These are phyloP conservation scores for Rhea pennata DNA, from an alignment of 2,113 vertebrate genomes.

Conservation along the genomic window DNA sequence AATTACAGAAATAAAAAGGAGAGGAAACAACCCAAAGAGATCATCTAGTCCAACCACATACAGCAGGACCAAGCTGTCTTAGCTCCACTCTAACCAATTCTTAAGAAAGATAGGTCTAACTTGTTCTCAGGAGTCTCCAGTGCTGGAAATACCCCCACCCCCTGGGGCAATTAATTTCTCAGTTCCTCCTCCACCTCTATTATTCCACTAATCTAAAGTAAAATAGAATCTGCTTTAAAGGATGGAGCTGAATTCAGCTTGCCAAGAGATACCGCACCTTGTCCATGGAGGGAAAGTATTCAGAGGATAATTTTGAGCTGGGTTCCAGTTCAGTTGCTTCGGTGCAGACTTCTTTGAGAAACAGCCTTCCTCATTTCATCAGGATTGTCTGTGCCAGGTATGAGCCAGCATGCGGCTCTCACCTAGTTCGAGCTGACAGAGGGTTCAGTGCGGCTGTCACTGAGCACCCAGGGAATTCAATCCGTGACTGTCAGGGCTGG, in stretches of 20 bases:
- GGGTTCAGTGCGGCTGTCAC: background rate
- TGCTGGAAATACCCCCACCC: background rate
- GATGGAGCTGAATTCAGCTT: background rate
- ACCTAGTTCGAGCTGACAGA: background rate
- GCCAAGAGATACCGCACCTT: background rate
- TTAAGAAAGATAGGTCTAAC: background rate
- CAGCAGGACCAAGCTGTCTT: background rate
- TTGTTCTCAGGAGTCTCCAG: background rate
- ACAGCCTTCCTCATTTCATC: background rate
- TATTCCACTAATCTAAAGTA: background rate
- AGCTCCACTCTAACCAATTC: background rate
- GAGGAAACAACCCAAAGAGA: background rate
- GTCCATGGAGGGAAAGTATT: background rate
- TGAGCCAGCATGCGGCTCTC: rapidly evolving
- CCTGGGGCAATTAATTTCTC: background rate
- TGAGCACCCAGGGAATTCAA: background rate
- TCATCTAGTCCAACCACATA: background rate
- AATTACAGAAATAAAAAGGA: background rate
- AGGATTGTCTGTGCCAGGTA: background rate
- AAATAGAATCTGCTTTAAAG: background rate
- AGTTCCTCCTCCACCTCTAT: background rate
- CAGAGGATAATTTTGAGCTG: background rate
- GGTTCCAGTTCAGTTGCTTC: background rate
- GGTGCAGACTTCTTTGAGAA: background rate
- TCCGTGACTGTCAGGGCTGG: background rate